Conservation (phyloP, 1,140 invertebrate species). For the Apis mellifera region Amel_HAv3.1 CM009941.2:1978001-1978500, state of each 20-base stretch:
- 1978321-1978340: slow-evolving; percentile 76
- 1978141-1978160: neutral
- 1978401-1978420: slow-evolving; percentile 65
- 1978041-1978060: too few relatives aligned
- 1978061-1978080: too few relatives aligned
- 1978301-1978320: slow-evolving; percentile 75
- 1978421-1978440: slow-evolving; percentile 70
- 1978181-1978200: neutral
- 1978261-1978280: slow-evolving; percentile 63
- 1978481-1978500: slow-evolving; percentile 35
- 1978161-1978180: neutral
- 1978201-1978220: slow-evolving; percentile 23
- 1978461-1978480: slow-evolving; percentile 48
- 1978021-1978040: too few relatives aligned
- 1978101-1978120: too few relatives aligned
- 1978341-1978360: slow-evolving; percentile 64
- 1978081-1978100: too few relatives aligned
- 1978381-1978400: slow-evolving; percentile 62
- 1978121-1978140: too few relatives aligned
- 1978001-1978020: too few relatives aligned
- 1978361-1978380: slow-evolving; percentile 52
- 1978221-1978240: neutral
- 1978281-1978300: slow-evolving; percentile 58
- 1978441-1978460: slow-evolving; percentile 68
- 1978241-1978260: slow-evolving; percentile 59